Evolutionary conservation across 2,113 vertebrate genomes (phyloP).

Genomic region (Uria lomvia): DNA sequence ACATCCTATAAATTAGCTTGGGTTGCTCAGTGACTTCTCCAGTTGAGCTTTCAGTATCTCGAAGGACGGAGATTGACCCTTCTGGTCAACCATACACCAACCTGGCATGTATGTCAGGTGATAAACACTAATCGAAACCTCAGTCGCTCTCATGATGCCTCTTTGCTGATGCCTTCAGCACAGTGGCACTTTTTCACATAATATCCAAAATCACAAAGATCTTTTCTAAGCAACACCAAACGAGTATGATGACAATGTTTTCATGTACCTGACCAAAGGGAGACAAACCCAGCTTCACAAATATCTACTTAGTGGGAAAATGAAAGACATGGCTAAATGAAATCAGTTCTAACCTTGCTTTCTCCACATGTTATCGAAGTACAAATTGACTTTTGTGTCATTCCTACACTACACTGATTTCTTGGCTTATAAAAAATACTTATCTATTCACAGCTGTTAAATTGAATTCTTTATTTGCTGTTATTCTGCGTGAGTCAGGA

Average conservation of each 20-base stretch:
- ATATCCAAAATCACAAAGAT: not conserved
- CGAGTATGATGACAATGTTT: not conserved
- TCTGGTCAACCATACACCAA: rapidly evolving
- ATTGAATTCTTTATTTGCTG: not conserved
- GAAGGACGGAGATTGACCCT: not conserved
- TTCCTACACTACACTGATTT: not conserved
- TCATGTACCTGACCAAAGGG: not conserved
- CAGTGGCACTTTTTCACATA: rapidly evolving
- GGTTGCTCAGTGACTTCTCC: not conserved
- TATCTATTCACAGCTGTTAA: not conserved
- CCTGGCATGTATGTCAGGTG: not conserved
- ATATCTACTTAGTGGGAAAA: not conserved
- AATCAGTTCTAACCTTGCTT: not conserved
- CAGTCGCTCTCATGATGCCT: rapidly evolving
- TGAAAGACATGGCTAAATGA: not conserved
- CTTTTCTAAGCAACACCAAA: not conserved
- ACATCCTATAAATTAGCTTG: rapidly evolving
- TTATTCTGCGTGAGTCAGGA: not conserved
- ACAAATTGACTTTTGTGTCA: not conserved
- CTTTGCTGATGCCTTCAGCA: not conserved
- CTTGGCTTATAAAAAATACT: not conserved
- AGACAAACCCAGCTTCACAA: not conserved
- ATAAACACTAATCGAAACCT: not conserved
- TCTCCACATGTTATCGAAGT: not conserved
- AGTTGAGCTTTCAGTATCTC: not conserved